phyloP scores from a whole-genome alignment of 2,797 vertebrate genomes.

The Sebastes minor region DNA sequence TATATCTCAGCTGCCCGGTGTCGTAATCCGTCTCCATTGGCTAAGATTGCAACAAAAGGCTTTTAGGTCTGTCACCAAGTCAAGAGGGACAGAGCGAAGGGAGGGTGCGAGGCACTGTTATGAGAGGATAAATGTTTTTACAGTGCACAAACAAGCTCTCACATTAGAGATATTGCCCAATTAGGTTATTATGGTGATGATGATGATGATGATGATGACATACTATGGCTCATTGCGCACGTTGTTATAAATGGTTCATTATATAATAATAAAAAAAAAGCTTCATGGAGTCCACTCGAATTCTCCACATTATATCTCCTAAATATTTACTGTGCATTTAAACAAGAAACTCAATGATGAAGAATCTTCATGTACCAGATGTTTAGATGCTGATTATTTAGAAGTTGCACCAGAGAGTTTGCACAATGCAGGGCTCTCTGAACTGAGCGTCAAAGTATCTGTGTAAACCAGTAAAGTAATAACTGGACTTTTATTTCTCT shows the following conservation, averaged over 20 bases:
- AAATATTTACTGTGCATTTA: slow-evolving; percentile 1
- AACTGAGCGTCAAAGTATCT: slow-evolving; percentile 1
- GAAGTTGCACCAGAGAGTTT: not conserved
- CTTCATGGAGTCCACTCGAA: not conserved
- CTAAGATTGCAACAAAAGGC: slow-evolving; percentile 97
- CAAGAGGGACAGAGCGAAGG: slow-evolving; percentile 83
- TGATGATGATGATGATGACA: slow-evolving; percentile 3
- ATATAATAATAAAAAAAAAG: not conserved
- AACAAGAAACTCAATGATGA: not conserved
- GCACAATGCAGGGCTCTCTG: not conserved
- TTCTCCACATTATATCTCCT: not conserved
- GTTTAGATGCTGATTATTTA: not conserved
- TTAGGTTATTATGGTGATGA: slow-evolving; percentile 41
- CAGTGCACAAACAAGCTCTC: slow-evolving; percentile 58
- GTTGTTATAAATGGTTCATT: slow-evolving; percentile 25
- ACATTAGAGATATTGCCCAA: slow-evolving; percentile 49
- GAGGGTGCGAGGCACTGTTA: slow-evolving; percentile 75
- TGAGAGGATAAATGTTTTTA: slow-evolving; percentile 69
- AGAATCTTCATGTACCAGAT: not conserved
- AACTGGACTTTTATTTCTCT: not conserved
- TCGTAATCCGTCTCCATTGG: slow-evolving; percentile 98
- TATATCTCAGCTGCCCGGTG: slow-evolving; percentile 95
- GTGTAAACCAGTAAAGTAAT: not conserved
- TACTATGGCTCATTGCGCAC: slow-evolving; percentile 5
- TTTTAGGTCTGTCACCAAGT: slow-evolving; percentile 95